phyloP scores from a whole-genome alignment of 2,113 vertebrate species.

The Upupa epops region DNA sequence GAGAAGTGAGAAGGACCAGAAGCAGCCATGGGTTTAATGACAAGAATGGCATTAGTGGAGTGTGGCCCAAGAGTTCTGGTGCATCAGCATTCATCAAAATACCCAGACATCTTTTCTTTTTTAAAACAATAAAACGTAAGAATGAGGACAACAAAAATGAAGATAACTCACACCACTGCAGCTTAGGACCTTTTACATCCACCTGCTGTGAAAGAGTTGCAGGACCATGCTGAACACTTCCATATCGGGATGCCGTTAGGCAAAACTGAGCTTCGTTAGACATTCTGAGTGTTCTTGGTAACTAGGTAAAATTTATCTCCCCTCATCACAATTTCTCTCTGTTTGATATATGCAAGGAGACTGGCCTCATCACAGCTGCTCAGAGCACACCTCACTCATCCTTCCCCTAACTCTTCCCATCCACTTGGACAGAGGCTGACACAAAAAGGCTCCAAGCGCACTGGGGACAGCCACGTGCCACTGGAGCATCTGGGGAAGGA shows the following conservation, averaged over 20 bases:
- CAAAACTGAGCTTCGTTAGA: background rate
- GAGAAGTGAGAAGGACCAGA: background rate
- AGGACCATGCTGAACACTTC: background rate
- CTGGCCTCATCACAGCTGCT: accelerated
- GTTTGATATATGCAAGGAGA: background rate
- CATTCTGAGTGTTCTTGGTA: background rate
- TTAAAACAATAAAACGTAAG: background rate
- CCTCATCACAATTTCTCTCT: background rate
- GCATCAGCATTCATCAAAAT: background rate
- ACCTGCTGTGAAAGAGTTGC: background rate
- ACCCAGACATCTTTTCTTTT: background rate
- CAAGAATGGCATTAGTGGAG: background rate
- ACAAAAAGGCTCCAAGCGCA: background rate
- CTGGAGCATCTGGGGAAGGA: background rate
- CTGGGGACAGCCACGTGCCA: background rate
- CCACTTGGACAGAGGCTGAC: background rate
- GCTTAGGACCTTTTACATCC: background rate
- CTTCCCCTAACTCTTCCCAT: too few relatives aligned
- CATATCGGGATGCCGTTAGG: background rate
- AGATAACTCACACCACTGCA: background rate
- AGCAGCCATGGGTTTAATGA: background rate
- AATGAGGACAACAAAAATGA: background rate
- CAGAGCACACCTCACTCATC: background rate
- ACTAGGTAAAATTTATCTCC: background rate
- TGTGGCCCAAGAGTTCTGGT: background rate